Percentiles rank a stretch among this genome's conserved stretches.
Conservation (phyloP, 2,888 invertebrate species). For the Protodeltote pygarga region DNA sequence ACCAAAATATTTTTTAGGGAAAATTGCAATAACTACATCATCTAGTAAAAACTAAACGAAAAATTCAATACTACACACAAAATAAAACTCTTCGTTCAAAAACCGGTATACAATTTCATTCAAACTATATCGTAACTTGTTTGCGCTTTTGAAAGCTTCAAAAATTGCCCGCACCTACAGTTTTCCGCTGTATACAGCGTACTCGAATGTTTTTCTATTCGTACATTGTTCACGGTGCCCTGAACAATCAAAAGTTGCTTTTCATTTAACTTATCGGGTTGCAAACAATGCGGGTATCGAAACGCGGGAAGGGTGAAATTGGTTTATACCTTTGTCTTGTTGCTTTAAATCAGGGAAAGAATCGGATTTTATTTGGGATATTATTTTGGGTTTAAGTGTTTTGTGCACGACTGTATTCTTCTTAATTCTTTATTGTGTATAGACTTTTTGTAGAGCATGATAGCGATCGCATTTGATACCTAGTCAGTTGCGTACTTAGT, state of each 20-base stretch:
- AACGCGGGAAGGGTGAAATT: slow-evolving; percentile 60
- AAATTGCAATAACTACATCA: too few relatives aligned
- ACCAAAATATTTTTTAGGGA: too few relatives aligned
- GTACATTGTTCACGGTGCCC: slow-evolving; percentile 54
- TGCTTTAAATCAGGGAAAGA: slow-evolving; percentile 57
- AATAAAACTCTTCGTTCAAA: slow-evolving; percentile 4
- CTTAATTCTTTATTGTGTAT: slow-evolving; percentile 39
- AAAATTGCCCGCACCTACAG: slow-evolving; percentile 50
- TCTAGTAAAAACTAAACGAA: too few relatives aligned
- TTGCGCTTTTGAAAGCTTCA: slow-evolving; percentile 48
- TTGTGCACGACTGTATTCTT: too few relatives aligned
- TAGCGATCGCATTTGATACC: too few relatives aligned
- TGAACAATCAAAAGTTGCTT: slow-evolving; percentile 74
- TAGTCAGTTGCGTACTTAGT: too few relatives aligned
- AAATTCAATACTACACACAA: slow-evolving; percentile 8
- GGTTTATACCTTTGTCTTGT: slow-evolving; percentile 72
- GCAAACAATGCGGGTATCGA: slow-evolving; percentile 66
- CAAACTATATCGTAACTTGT: slow-evolving; percentile 52
- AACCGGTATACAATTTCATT: slow-evolving; percentile 29
- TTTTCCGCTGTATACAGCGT: slow-evolving; percentile 40
- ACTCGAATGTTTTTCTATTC: slow-evolving; percentile 35
- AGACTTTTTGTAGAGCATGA: too few relatives aligned
- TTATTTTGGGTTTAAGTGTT: slow-evolving; percentile 25
- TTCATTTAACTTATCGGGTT: slow-evolving; percentile 72
- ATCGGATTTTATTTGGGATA: slow-evolving; percentile 43